Percentiles rank a stretch among this genome's conserved stretches.
These are phyloP conservation scores for Nasalis larvatus DNA, from an alignment of 2,113 vertebrate genomes.

Conservation along the genomic window DNA sequence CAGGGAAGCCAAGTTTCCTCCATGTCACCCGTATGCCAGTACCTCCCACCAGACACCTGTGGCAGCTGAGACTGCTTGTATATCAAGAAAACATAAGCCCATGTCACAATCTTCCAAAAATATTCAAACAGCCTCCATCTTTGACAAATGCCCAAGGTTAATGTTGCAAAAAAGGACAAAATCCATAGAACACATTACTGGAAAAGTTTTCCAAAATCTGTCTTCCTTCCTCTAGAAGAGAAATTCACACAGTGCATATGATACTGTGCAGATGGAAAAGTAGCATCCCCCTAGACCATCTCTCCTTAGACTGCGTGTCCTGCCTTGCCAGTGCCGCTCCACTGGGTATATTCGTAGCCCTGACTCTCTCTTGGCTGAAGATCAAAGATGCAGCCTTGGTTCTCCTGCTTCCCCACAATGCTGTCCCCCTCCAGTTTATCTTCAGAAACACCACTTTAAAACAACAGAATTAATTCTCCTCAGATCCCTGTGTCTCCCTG, in stretches of 20 bases:
- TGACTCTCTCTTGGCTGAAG: background rate
- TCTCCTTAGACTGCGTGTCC: background rate
- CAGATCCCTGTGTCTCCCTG: background rate
- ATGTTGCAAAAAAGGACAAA: background rate
- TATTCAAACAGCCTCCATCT: background rate
- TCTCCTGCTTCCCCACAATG: background rate
- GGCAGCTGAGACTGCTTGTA: background rate
- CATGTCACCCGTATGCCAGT: background rate
- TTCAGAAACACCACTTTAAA: background rate
- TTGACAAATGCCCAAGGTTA: background rate
- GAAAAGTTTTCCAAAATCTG: background rate
- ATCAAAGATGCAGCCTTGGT: background rate
- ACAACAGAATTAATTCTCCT: background rate
- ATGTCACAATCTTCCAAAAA: background rate
- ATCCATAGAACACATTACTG: background rate
- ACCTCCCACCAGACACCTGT: background rate
- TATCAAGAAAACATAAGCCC: background rate
- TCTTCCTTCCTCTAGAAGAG: background rate
- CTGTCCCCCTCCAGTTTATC: background rate
- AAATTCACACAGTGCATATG: background rate
- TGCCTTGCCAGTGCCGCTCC: no score
- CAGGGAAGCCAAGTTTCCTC: background rate
- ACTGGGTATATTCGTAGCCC: background rate
- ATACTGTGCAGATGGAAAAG: background rate
- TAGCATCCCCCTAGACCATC: rapidly evolving